A percentile compares a stretch with the other conserved stretches of the same genome.
Evolutionary conservation across 2,888 invertebrate genomes (phyloP).

Genomic region (Ochropleura plecta): DNA sequence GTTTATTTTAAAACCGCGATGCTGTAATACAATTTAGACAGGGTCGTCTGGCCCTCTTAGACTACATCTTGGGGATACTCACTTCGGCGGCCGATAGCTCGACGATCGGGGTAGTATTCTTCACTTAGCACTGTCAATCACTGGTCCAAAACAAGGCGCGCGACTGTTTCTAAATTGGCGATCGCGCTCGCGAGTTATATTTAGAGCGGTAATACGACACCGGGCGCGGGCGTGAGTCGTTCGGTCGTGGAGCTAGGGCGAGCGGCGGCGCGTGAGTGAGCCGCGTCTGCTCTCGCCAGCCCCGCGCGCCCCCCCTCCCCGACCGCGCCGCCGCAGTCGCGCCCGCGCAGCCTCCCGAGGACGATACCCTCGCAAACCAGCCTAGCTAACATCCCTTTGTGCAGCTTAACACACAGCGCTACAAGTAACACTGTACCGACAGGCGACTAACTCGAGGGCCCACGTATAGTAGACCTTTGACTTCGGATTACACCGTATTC

Average conservation of each 20-base stretch:
- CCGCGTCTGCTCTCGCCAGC: conserved; percentile 47
- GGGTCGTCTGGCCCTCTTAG: conserved; percentile 61
- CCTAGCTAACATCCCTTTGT: conserved; percentile 70
- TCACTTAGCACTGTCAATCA: conserved; percentile 90
- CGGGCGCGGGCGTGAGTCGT: conserved; percentile 86
- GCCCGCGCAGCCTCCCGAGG: conserved; percentile 79
- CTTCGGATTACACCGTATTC: conserved; percentile 7
- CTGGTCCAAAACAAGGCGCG: conserved; percentile 89
- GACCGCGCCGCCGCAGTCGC: conserved; percentile 31
- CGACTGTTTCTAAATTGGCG: conserved; percentile 89
- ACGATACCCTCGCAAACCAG: conserved; percentile 82
- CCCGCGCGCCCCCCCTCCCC: conserved; percentile 28
- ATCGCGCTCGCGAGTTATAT: conserved; percentile 89
- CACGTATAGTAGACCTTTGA: conserved; percentile 48
- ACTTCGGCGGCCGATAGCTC: conserved; percentile 78
- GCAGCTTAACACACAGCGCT: conserved; percentile 57
- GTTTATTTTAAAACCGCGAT: conserved; percentile 87
- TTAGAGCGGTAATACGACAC: conserved; percentile 90
- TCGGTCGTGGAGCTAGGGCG: conserved; percentile 83
- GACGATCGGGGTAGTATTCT: conserved; percentile 81
- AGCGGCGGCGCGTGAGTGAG: conserved; percentile 86
- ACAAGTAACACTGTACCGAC: conserved; percentile 59
- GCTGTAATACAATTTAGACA: conserved; percentile 78
- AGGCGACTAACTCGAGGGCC: conserved; percentile 36
- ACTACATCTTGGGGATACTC: conserved; percentile 78